Percentiles rank a stretch among this genome's conserved stretches.
Conservation (phyloP, 1,140 invertebrate genomes). For the Lepidurus packardi region DNA sequence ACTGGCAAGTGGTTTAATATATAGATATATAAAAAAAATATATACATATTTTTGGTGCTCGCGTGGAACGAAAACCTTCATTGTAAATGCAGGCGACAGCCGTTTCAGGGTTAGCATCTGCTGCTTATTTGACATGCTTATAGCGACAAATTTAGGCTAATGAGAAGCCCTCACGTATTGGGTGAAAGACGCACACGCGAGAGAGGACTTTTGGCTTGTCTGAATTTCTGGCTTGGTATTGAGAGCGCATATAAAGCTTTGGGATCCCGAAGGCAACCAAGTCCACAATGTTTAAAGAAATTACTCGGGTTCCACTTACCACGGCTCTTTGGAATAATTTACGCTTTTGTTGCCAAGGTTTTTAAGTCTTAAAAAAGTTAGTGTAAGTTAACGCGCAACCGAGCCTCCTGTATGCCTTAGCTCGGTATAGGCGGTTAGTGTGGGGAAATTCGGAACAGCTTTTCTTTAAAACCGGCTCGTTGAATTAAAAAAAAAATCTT, state of each 20-base stretch:
- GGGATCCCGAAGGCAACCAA: neutral
- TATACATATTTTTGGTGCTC: too few species aligned
- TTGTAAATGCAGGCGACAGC: neutral
- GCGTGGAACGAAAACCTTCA: neutral
- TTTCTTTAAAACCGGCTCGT: too few species aligned
- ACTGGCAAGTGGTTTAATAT: too few species aligned
- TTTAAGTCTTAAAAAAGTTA: too few species aligned
- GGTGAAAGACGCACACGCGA: neutral
- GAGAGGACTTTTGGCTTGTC: neutral
- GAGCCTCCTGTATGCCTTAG: too few species aligned
- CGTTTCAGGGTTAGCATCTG: neutral
- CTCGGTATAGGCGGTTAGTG: too few species aligned
- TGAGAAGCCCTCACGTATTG: neutral
- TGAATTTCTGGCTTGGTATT: neutral
- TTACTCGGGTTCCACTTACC: neutral
- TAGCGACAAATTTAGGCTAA: neutral
- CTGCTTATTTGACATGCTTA: slow-evolving; percentile 7
- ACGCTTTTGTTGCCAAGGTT: too few species aligned
- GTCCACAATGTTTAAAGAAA: neutral
- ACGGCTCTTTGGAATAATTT: neutral
- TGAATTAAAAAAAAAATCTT: too few species aligned
- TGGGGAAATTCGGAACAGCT: too few species aligned
- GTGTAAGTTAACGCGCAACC: too few species aligned
- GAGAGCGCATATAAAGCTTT: neutral
- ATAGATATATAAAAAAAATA: too few species aligned